These are phyloP conservation scores for Papilio polytes DNA, from an alignment of 1,140 invertebrate species.

Conservation along the genomic window DNA sequence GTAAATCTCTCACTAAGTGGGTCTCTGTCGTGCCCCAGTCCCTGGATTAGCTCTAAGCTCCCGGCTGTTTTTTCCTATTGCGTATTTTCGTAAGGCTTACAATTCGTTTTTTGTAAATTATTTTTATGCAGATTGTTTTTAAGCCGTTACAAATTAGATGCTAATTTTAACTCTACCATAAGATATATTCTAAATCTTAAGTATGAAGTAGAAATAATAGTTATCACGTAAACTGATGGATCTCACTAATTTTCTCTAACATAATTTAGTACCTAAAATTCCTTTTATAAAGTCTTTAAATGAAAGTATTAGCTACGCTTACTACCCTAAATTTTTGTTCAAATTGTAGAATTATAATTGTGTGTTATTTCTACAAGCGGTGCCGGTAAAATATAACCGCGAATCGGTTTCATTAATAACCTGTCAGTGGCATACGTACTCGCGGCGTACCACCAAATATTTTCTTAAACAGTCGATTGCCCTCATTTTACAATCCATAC, in stretches of 20 bases:
- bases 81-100: constrained; percentile 6
- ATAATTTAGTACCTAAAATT: too few relatives aligned
- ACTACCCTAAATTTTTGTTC: neutral
- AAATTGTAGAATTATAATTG: constrained; percentile 2
- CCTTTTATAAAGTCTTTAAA: too few relatives aligned
- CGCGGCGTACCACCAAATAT: neutral
- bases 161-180: too few relatives aligned
- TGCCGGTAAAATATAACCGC: neutral
- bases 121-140: neutral
- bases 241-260: too few relatives aligned
- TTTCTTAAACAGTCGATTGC: neutral
- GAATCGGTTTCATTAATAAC: constrained; percentile 13
- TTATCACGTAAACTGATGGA: too few relatives aligned
- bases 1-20: constrained; percentile 37
- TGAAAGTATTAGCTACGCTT: too few relatives aligned
- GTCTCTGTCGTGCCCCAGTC: neutral
- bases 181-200: too few relatives aligned
- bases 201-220: too few relatives aligned
- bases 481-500: neutral
- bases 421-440: neutral
- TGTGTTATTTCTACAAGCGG: neutral
- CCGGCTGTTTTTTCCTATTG: constrained; percentile 10
- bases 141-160: too few relatives aligned
- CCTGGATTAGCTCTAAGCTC: constrained; percentile 21
- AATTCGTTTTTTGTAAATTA: neutral